phyloP scores from a whole-genome alignment of 2,797 vertebrate genomes.

The Natrix natrix region DNA sequence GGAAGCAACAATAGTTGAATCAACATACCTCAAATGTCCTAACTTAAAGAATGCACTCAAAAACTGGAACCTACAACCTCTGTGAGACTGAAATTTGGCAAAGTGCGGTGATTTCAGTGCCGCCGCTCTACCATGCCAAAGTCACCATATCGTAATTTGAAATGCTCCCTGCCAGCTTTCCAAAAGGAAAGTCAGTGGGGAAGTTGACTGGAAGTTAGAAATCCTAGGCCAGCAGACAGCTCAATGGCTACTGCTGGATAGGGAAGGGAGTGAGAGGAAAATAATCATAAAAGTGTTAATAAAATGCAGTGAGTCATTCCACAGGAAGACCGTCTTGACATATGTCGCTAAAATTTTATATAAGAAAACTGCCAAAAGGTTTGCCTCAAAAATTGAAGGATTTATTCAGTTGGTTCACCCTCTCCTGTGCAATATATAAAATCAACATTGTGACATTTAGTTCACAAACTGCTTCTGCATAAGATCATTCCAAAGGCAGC shows the following conservation, averaged over 20 bases:
- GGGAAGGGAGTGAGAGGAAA: neutral
- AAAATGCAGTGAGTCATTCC: neutral
- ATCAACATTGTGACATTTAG: conserved; percentile 44
- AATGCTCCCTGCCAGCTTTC: too few species aligned
- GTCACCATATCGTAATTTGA: neutral
- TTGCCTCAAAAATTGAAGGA: conserved; percentile 25
- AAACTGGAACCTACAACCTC: neutral
- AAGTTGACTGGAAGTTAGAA: neutral
- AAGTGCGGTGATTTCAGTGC: neutral
- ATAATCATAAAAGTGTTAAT: neutral
- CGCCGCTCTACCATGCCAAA: neutral
- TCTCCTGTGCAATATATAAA: conserved; percentile 22
- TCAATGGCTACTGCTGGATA: neutral
- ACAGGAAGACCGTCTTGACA: neutral
- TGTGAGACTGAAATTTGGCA: neutral
- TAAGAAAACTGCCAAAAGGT: conserved; percentile 13
- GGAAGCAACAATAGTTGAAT: too few species aligned
- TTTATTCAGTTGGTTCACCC: conserved; percentile 18
- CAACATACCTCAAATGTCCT: too few species aligned
- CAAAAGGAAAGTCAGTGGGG: too few species aligned
- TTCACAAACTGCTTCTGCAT: conserved; percentile 1
- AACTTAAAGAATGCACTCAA: too few species aligned
- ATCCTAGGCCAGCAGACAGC: neutral
- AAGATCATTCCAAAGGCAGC: conserved; percentile 5
- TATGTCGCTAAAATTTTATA: neutral